These are phyloP conservation scores for Typhlichthys eigenmanni DNA, from an alignment of 2,797 vertebrate genomes.

Conservation along the genomic window DNA sequence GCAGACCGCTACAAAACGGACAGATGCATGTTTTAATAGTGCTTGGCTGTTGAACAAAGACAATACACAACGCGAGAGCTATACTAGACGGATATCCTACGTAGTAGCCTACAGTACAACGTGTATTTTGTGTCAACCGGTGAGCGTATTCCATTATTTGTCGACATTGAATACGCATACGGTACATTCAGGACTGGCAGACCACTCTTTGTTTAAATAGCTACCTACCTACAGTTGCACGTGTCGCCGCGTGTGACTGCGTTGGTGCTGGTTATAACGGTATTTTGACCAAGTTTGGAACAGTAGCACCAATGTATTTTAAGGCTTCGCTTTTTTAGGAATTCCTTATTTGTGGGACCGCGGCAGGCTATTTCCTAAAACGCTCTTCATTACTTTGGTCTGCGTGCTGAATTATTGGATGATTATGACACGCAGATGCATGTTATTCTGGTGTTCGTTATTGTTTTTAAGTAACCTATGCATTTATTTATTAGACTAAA, in stretches of 20 bases:
- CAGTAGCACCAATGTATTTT: conserved; percentile 9
- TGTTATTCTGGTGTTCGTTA: no score
- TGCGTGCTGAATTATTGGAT: no score
- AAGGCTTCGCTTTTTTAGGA: no score
- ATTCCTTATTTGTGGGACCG: no score
- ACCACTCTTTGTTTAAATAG: conserved; percentile 78
- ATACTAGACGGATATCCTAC: neutral
- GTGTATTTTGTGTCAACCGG: conserved; percentile 4
- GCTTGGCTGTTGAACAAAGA: neutral
- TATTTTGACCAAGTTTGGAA: conserved; percentile 29
- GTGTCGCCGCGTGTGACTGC: conserved; percentile 78
- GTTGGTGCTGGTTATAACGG: conserved; percentile 30
- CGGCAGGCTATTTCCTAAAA: no score
- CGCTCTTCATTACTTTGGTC: no score
- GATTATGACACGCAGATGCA: no score
- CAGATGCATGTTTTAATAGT: neutral
- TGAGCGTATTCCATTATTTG: conserved; percentile 19
- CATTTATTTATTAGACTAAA: no score
- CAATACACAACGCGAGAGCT: neutral
- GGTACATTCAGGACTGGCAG: conserved; percentile 41
- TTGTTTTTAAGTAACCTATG: no score
- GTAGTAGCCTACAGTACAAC: neutral
- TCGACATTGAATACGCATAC: conserved; percentile 30
- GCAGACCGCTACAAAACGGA: neutral
- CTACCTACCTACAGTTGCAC: conserved; percentile 71